Evolutionary conservation across 2,797 vertebrate species (phyloP), one percentile per base, ranked within the genome.

Genomic region (Chelon auratus): DNA sequence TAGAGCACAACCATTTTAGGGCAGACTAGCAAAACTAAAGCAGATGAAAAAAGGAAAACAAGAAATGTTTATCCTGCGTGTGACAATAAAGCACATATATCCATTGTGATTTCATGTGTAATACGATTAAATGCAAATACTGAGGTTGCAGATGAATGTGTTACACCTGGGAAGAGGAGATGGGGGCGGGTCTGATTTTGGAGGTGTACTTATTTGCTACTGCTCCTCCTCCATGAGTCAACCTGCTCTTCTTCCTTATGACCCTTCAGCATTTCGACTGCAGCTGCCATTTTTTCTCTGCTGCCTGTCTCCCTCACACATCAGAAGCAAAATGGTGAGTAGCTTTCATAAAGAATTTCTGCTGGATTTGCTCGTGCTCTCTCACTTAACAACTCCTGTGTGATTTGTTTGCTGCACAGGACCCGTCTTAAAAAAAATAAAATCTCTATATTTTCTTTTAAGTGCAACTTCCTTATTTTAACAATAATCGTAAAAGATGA

Each of bases 251-350:
- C 81, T 86, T 88, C 78, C 81, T 83, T 77, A 81, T 85, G 55
- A 87, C 57, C 84, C 73, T 47, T 63, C 75, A 77, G 82, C 77
- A 42, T 24, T 79, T 56, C 65, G 12, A 67, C 84, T 81, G 54
- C 74, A 80, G 86, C 80, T 87, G 75, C 78, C 81, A 83, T 82
- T 80, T 79, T 72, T 77, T 74, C 81, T 71, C 82, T 85, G 75
- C 78, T 67, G 82, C 54, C 39, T 71, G 72, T 68, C 66, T 72
- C 81, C 61, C 18, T 24, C 70, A 72, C 86, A 81, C 72, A 82
- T 65, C 83, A 67, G 20, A 82, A 71, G 61, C 84, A 85, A 86
- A 53, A 94, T 94, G 93, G 93, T 94, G 83, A 93, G 93, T 93
- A 68, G 10, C 39, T 74, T 64, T 68, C 39, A 17, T 9, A 53